Evolutionary conservation across 1,140 invertebrate genomes (phyloP), one percentile per base, ranked within the genome.

Genomic region (Hycleus phaleratus): DNA sequence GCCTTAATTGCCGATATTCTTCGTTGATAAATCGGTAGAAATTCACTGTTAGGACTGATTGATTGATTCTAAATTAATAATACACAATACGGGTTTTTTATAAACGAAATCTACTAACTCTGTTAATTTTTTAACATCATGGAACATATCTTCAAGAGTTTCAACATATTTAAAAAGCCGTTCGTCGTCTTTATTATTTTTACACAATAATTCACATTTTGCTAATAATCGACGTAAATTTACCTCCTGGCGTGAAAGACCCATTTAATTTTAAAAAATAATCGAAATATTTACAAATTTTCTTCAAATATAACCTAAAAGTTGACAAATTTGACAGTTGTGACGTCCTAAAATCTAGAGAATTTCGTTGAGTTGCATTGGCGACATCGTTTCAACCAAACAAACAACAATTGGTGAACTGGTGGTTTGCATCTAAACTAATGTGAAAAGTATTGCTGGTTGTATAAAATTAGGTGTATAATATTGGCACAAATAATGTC

Each of bases 121-220:
- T 53, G 79, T 74, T 56, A 76, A 71, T 44, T 76, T 79, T 71
- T 83, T 81, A 42, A 90, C 71, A 65, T 85, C 79, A 39, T 79
- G 77, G 45, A 88, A 73, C 84, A 88, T 86, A 49, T 81, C 80
- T 63, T 82, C 82, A 18, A 89, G 68, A 3, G 84, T 78, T 68
- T 82, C 76, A 18, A 88, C 79, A 65, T 87, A 88, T 75, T 86
- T 85, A 68, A 85, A 82, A 38, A 90, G 74, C 61, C 83, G 79
- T 79, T 83, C 86, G 65, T 85, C 78, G 59, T 83, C 79, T 40
- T 81, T 74, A 69, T 83, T 82, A 65, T 81, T 77, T 75, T 87
- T 88, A n/a, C 83, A 81, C 62, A 88, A 78, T 49, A 82, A 70
- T 74, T 90, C 87, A 73, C 86, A 88, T 70, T 83, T 84, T 44